Evolutionary conservation across 2,113 vertebrate genomes (phyloP).

Genomic region (Nothoprocta pentlandii): DNA sequence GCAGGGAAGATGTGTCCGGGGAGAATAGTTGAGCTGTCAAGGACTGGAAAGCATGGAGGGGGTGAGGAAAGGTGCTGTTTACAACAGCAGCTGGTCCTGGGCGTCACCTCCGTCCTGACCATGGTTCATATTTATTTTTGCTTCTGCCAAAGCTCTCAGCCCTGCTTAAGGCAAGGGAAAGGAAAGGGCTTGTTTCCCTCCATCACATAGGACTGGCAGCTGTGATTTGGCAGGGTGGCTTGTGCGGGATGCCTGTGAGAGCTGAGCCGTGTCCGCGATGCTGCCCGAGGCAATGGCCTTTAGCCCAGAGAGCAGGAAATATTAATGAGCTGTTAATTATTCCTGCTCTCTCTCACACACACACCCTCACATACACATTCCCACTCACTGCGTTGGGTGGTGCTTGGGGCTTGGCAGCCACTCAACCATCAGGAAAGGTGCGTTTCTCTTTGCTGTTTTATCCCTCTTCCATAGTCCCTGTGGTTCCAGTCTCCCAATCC

Average conservation of each 20-base stretch:
- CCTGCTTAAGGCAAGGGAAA: slow-evolving; percentile 54
- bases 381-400: background rate
- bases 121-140: slow-evolving; percentile 62
- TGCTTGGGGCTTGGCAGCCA: background rate
- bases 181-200: slow-evolving; percentile 51
- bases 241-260: background rate
- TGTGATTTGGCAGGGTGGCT: slow-evolving; percentile 18
- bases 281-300: background rate
- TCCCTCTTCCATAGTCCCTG: background rate
- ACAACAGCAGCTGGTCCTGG: slow-evolving; percentile 35
- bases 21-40: background rate
- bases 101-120: slow-evolving; percentile 43
- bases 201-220: background rate
- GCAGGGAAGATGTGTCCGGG: background rate
- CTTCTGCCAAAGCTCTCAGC: slow-evolving; percentile 48
- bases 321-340: slow-evolving; percentile 4
- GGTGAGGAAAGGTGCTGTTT: slow-evolving; percentile 49
- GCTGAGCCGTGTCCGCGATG: background rate
- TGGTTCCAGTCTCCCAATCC: background rate
- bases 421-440: background rate
- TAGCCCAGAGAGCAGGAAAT: background rate
- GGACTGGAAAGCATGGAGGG: background rate
- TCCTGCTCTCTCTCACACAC: background rate
- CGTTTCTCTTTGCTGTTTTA: background rate
- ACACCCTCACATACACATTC: background rate